Evolutionary conservation across 2,888 invertebrate species (phyloP).

Genomic region (Lithophane leautieri): DNA sequence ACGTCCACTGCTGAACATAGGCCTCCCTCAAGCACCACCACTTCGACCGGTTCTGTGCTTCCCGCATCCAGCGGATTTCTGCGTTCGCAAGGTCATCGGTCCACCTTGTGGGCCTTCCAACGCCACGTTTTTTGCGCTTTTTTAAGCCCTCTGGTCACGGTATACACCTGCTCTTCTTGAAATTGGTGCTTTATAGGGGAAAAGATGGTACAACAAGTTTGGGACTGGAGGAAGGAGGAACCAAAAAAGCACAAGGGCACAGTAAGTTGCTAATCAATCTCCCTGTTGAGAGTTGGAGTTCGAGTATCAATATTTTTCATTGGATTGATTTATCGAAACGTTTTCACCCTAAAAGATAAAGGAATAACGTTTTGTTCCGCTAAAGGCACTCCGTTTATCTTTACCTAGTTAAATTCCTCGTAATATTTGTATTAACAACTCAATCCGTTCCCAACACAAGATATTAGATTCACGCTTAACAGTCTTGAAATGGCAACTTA

Average conservation of each 20-base stretch:
- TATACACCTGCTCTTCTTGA: background rate
- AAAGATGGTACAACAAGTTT: too few species aligned
- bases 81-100: too few species aligned
- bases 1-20: too few species aligned
- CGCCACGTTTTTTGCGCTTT: too few species aligned
- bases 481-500: slow-evolving; percentile 56
- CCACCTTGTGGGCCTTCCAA: too few species aligned
- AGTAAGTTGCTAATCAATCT: background rate
- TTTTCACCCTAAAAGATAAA: background rate
- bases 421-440: slow-evolving; percentile 37
- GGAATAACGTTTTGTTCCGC: background rate
- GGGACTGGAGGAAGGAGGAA: background rate
- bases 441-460: slow-evolving; percentile 27
- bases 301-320: background rate
- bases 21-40: too few species aligned
- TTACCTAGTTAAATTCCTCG: background rate
- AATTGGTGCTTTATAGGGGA: too few species aligned
- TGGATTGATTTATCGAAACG: background rate
- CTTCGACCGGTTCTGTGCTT: too few species aligned
- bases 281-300: background rate
- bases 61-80: too few species aligned
- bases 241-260: background rate
- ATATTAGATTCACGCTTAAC: slow-evolving; percentile 62
- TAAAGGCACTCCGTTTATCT: background rate
- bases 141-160: background rate